Base-by-base conservation (phyloP, 2,797 vertebrate species). In the Paratrypauchen microcephalus region DNA sequence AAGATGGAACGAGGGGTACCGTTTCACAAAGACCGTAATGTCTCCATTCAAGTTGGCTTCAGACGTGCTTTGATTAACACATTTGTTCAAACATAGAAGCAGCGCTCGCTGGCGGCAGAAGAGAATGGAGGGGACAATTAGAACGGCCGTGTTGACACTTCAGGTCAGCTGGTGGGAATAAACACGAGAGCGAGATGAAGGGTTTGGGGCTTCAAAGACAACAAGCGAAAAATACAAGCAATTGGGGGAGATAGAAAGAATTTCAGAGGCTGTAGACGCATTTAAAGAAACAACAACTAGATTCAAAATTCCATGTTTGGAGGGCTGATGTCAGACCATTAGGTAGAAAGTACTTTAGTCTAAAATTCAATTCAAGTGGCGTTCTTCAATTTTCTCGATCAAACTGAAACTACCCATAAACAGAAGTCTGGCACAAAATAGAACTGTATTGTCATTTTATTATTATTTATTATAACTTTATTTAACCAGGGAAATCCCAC, bases 91-190 rank as follows among this genome's bases (percentile, higher is more conserved):
- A 41, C 32, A 12, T 65, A 67, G 66, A 50, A 67, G 58, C 47
- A 63, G 58, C 39, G 70, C 70, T 74, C 50, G 47, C 41, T 15
- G 18, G 45, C n/a, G 4, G 67, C 7, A 66, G 59, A 36, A 55
- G 56, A 50, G 57, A 69, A 56, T 1, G 39, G 56, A 36, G 26
- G 52, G 52, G 67, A 23, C 66, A 66, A 66, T 55, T 66, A 55
- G 65, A 66, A 19, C 11, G 15, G 23, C 41, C 7, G 2, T 39
- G 65, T 87, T 88, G 87, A 80, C 80, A 79, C 75, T 73, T 79
- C 75, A 80, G 82, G 80, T 82, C 80, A 83, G 77, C 80, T 61
- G 76, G 79, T 63, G 75, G 66, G 36, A 75, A 58, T 57, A 62
- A 78, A 71, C 0, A 56, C 57, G 23, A 41, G 50, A 48, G 62